Conservation (phyloP, 2,888 invertebrate genomes). For the Acanthopleura granulata region DNA sequence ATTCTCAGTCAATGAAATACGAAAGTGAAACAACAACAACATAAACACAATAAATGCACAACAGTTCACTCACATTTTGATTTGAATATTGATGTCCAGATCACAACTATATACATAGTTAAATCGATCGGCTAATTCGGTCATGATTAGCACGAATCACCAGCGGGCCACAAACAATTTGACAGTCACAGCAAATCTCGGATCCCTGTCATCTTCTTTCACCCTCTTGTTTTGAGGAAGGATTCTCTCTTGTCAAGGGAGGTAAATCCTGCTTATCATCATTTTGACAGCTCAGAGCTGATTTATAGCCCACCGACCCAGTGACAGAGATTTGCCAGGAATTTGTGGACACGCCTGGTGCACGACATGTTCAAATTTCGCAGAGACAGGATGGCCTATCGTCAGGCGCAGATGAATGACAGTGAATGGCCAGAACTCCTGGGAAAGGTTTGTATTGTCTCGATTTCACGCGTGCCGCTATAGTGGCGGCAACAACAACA, state of each 20-base stretch:
- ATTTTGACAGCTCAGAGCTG: too few species aligned
- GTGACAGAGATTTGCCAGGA: too few species aligned
- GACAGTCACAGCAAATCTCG: too few species aligned
- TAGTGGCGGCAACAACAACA: too few species aligned
- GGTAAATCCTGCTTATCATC: too few species aligned
- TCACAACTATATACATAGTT: slow-evolving; percentile 86
- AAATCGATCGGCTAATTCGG: slow-evolving; percentile 53
- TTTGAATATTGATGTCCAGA: slow-evolving; percentile 86
- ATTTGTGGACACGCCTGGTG: too few species aligned
- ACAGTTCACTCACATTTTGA: slow-evolving; percentile 85
- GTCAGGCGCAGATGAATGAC: slow-evolving; percentile 1
- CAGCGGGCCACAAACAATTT: too few species aligned
- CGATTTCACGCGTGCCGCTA: too few species aligned
- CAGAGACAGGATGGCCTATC: slow-evolving; percentile 9
- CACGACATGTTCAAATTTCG: slow-evolving; percentile 12
- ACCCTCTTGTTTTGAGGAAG: too few species aligned
- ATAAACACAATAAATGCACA: neutral
- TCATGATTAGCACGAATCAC: slow-evolving; percentile 31
- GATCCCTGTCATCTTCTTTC: too few species aligned
- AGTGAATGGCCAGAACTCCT: slow-evolving; percentile 15
- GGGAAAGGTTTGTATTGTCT: slow-evolving; percentile 7
- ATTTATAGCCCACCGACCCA: too few species aligned
- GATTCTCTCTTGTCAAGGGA: too few species aligned
- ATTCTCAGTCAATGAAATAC: neutral
- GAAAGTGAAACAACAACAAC: slow-evolving; percentile 2